Percentiles rank a stretch among this genome's conserved stretches.
phyloP scores from a whole-genome alignment of 2,888 invertebrate genomes.

The Amblyteles armatorius region DNA sequence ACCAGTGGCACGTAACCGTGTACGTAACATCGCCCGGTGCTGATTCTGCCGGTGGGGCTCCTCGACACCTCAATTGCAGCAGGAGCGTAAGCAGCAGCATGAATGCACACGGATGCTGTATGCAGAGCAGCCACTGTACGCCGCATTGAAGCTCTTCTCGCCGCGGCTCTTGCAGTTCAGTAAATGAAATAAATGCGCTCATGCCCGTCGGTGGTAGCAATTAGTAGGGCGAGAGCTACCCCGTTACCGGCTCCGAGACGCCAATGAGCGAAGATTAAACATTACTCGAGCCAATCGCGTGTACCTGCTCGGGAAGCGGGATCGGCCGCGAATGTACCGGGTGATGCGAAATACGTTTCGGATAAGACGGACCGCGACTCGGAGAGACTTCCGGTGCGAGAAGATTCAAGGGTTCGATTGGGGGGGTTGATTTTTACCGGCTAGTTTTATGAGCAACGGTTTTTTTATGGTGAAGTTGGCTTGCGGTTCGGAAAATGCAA shows the following conservation, averaged over 20 bases:
- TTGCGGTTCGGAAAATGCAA: too few relatives aligned
- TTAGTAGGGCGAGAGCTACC: neutral
- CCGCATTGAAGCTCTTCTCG: neutral
- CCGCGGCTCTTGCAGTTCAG: neutral
- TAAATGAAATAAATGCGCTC: conserved; percentile 24
- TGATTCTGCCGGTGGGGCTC: neutral
- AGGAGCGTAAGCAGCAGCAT: conserved; percentile 4
- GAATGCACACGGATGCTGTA: neutral
- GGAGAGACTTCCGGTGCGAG: too few relatives aligned
- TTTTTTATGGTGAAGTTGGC: too few relatives aligned
- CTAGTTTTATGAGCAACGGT: too few relatives aligned
- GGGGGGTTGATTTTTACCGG: too few relatives aligned
- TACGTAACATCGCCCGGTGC: conserved; percentile 5
- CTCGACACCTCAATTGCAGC: conserved; percentile 34
- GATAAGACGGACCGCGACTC: too few relatives aligned
- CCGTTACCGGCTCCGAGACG: neutral
- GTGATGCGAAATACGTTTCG: neutral
- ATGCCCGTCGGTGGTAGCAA: neutral
- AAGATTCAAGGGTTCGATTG: too few relatives aligned
- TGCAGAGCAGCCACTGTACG: neutral
- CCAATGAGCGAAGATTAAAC: neutral
- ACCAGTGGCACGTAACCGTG: conserved; percentile 18
- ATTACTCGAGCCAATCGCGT: neutral
- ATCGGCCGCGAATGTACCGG: neutral
- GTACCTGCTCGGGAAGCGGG: neutral